These are phyloP conservation scores for Platycercus adscitus DNA, from an alignment of 2,113 vertebrate species.

Conservation along the genomic window DNA sequence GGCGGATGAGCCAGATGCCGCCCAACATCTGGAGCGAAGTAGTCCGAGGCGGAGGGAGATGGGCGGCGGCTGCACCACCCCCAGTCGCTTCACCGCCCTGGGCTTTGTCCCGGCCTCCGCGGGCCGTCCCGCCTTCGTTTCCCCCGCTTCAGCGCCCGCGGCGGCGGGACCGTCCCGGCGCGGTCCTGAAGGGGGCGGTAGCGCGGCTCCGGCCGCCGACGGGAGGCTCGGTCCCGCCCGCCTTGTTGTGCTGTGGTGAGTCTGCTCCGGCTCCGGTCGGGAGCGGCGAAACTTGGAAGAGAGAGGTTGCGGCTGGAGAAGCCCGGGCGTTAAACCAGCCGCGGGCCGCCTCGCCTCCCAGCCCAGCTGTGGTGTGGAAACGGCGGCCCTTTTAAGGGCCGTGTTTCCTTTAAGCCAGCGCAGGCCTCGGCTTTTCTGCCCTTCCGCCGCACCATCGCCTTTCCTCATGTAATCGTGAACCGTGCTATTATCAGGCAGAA, in stretches of 20 bases:
- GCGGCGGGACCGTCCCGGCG: not conserved
- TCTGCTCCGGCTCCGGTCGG: no score
- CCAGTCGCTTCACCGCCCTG: not conserved
- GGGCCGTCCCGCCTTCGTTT: not conserved
- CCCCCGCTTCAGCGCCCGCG: not conserved
- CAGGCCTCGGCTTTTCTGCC: not conserved
- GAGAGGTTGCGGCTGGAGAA: rapidly evolving
- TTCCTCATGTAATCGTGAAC: not conserved
- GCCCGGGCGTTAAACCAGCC: not conserved
- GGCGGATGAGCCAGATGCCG: not conserved
- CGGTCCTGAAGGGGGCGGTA: not conserved
- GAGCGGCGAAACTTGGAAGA: not conserved
- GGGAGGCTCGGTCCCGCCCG: not conserved
- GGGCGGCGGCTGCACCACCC: no score
- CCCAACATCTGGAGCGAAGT: not conserved
- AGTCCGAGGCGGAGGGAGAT: not conserved
- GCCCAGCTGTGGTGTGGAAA: not conserved
- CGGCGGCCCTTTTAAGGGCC: not conserved
- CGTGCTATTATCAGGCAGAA: not conserved
- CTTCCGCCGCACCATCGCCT: not conserved
- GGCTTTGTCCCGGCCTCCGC: not conserved
- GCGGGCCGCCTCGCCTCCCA: not conserved
- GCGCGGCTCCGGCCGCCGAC: not conserved
- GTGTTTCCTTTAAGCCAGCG: not conserved
- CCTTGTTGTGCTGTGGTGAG: not conserved